Evolutionary conservation across 2,113 vertebrate species (phyloP).

Genomic region (Cacatua alba): DNA sequence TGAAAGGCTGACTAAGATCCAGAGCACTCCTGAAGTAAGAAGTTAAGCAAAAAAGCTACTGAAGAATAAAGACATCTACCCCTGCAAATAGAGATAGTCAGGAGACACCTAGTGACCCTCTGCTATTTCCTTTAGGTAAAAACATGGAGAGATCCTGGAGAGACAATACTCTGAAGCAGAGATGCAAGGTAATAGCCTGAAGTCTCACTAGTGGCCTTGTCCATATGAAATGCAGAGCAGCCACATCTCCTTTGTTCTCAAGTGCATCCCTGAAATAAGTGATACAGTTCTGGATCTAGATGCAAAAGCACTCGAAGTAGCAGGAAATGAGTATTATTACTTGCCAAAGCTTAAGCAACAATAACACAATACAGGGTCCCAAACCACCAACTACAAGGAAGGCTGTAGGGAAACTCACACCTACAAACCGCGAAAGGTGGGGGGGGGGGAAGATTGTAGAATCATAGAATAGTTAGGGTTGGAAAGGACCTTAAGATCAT

Average conservation of each 20-base stretch:
- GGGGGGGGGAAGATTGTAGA: too few relatives aligned
- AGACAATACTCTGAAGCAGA: background rate
- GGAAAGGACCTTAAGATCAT: too few relatives aligned
- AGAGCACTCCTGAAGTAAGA: background rate
- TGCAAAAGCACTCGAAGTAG: background rate
- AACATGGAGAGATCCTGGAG: background rate
- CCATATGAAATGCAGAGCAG: background rate
- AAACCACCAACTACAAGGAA: background rate
- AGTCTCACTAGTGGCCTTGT: background rate
- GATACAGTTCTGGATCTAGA: background rate
- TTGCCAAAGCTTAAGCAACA: background rate
- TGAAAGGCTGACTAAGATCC: background rate
- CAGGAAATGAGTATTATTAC: background rate
- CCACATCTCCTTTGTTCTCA: background rate
- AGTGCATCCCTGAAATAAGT: background rate
- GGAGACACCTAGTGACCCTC: background rate
- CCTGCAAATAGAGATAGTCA: background rate
- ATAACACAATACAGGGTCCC: background rate
- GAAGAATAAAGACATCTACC: background rate
- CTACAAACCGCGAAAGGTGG: background rate
- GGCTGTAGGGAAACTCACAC: background rate
- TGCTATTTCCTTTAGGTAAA: background rate
- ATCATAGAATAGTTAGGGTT: too few relatives aligned
- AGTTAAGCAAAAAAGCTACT: background rate
- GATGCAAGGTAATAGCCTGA: background rate